Evolutionary conservation across 2,797 vertebrate genomes (phyloP).

Genomic region (Antennarius maculatus): DNA sequence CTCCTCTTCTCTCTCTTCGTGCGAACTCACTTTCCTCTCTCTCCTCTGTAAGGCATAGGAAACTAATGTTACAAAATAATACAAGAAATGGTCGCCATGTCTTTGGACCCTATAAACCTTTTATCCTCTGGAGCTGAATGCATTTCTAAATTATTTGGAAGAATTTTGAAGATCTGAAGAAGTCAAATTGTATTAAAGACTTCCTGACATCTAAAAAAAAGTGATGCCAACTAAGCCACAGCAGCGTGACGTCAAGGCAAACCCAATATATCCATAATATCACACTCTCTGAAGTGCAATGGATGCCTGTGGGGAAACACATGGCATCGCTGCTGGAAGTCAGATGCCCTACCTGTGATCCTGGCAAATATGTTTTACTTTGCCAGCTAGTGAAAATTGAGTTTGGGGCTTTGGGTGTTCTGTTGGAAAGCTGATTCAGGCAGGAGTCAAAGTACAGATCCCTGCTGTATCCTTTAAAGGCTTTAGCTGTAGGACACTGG

Average conservation of each 20-base stretch:
- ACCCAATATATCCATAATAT: constrained; percentile 2
- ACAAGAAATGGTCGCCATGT: too few species aligned
- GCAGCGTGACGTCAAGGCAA: background rate
- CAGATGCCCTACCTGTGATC: constrained; percentile 6
- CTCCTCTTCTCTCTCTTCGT: too few species aligned
- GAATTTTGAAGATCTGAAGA: constrained; percentile 16
- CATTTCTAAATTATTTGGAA: background rate
- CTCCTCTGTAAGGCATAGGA: too few species aligned
- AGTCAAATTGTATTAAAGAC: constrained; percentile 32
- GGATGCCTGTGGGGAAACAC: constrained; percentile 13
- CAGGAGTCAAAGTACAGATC: constrained; percentile 22
- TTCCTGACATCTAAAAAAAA: constrained; percentile 18
- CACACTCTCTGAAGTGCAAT: background rate
- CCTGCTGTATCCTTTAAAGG: constrained; percentile 33
- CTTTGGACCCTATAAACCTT: background rate
- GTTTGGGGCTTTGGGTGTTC: background rate
- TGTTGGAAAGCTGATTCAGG: background rate
- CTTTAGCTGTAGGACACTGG: background rate
- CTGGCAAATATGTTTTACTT: background rate
- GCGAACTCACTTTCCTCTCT: too few species aligned
- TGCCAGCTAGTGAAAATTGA: constrained; percentile 1
- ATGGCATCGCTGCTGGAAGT: constrained; percentile 12
- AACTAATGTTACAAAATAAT: too few species aligned
- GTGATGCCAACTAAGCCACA: background rate
- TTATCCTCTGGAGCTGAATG: constrained; percentile 16